These are phyloP conservation scores for Haplotaxodon microlepis DNA, from an alignment of 2,113 vertebrate genomes.

Conservation along the genomic window DNA sequence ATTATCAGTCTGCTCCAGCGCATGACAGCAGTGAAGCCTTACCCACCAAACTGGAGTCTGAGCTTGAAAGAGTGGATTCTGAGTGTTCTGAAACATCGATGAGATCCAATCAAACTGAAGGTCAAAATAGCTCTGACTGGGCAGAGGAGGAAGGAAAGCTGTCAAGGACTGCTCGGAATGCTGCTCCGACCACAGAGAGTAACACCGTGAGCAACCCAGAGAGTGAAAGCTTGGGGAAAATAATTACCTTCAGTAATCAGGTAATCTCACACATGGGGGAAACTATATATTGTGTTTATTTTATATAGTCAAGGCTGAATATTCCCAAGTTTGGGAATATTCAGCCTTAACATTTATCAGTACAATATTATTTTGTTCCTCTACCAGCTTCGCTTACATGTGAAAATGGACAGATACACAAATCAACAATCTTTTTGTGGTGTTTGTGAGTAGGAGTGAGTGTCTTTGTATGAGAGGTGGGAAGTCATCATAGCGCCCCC, in stretches of 20 bases:
- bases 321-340: background rate
- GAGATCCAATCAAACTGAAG: conserved; percentile 5
- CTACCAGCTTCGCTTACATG: background rate
- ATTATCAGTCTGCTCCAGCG: background rate
- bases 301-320: background rate
- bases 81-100: background rate
- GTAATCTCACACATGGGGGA: background rate
- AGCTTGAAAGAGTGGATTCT: background rate
- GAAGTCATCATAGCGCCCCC: background rate
- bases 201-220: background rate
- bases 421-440: background rate
- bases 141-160: background rate
- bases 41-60: background rate
- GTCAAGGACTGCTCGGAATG: conserved; percentile 52
- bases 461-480: background rate
- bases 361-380: background rate
- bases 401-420: background rate
- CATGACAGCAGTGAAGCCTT: background rate
- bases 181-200: conserved; percentile 42
- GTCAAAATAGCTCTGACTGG: background rate
- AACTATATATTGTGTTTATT: background rate
- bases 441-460: background rate
- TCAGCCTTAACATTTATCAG: background rate
- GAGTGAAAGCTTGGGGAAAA: conserved; percentile 70
- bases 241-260: conserved; percentile 86